Conservation (phyloP, 1,140 invertebrate species). For the Maniola jurtina region DNA sequence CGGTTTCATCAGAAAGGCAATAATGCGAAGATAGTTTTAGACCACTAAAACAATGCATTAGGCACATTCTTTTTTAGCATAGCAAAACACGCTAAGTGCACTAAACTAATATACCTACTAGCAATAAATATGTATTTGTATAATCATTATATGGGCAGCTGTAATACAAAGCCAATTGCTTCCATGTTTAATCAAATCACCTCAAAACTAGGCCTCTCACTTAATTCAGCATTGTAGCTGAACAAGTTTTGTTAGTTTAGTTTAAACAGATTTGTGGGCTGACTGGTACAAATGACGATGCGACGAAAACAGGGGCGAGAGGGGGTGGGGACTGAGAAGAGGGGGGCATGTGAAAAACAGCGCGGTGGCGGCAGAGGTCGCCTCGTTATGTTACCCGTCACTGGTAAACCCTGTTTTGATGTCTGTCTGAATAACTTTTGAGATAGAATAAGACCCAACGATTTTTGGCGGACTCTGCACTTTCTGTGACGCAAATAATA, state of each 20-base stretch:
- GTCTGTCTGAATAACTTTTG: neutral
- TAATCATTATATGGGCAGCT: too few species aligned
- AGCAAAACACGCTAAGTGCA: too few species aligned
- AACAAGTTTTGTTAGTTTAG: conserved; percentile 6
- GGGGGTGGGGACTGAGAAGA: neutral
- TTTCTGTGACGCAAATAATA: too few species aligned
- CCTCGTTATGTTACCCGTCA: conserved; percentile 11
- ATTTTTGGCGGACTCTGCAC: too few species aligned
- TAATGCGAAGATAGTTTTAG: too few species aligned
- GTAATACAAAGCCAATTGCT: too few species aligned
- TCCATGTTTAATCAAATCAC: neutral
- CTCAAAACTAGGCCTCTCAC: neutral
- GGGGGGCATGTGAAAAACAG: conserved; percentile 9
- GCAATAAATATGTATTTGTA: too few species aligned
- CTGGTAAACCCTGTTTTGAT: conserved; percentile 3
- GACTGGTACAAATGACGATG: conserved; percentile 11
- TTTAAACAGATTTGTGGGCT: conserved; percentile 10
- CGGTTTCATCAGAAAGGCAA: too few species aligned
- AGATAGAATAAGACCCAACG: too few species aligned
- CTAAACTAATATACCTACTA: too few species aligned
- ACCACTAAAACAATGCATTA: too few species aligned
- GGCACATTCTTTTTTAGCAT: too few species aligned
- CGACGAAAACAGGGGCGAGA: neutral
- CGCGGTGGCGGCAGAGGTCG: conserved; percentile 4
- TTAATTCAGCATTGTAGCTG: neutral